Evolutionary conservation across 2,113 vertebrate genomes (phyloP).

Genomic region (Cyphomyrus plagiostoma): DNA sequence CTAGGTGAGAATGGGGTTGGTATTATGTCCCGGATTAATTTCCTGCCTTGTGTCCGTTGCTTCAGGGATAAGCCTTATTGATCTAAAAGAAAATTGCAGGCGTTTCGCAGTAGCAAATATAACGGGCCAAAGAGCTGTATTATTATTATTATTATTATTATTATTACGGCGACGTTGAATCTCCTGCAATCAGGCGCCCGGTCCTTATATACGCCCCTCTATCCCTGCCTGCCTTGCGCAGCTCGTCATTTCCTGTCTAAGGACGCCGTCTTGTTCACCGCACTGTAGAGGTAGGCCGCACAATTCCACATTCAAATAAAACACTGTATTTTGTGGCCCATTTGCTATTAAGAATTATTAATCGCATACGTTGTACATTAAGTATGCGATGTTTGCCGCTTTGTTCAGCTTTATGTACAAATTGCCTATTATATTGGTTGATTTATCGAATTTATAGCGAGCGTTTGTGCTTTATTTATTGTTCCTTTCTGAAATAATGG

Average conservation of each 20-base stretch:
- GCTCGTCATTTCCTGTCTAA: not conserved
- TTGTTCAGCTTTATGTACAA: not conserved
- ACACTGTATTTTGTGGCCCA: not conserved
- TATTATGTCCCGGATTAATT: not conserved
- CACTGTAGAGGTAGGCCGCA: constrained; percentile 31
- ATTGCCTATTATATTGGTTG: not conserved
- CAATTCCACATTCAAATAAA: not conserved
- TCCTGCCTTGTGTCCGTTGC: not conserved
- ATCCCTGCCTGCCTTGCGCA: constrained; percentile 52
- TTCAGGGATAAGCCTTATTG: not conserved
- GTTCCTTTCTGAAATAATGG: not conserved
- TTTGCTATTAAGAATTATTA: not conserved
- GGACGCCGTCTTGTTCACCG: not conserved
- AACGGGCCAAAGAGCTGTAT: not conserved
- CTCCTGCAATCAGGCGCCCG: not conserved
- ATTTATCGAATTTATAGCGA: not conserved
- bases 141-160: not conserved
- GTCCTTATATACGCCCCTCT: not conserved
- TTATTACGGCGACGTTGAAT: not conserved
- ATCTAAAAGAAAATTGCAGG: not conserved
- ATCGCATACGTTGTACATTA: not conserved
- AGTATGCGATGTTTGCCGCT: not conserved
- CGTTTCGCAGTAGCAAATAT: not conserved
- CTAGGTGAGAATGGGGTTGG: not conserved
- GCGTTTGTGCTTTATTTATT: not conserved